A percentile compares a stretch with the other conserved stretches of the same genome.
Evolutionary conservation across 2,113 vertebrate species (phyloP).

Genomic region (Cyprinodon brontotheroides): DNA sequence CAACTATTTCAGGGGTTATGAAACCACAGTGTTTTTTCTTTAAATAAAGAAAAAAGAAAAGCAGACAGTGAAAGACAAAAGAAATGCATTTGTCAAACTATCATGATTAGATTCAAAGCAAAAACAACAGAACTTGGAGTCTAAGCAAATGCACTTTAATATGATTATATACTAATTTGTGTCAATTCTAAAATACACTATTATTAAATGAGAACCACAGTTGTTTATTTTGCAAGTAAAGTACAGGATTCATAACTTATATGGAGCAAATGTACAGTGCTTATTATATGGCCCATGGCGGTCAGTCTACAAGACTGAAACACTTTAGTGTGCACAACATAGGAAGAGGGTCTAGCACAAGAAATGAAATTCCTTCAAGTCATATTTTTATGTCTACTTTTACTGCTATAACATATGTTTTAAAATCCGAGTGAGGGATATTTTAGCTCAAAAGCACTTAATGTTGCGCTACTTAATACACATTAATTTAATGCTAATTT

Average conservation of each 20-base stretch:
- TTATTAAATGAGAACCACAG: not conserved
- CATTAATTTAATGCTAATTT: not conserved
- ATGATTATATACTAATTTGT: not conserved
- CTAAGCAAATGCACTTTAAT: not conserved
- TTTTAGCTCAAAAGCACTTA: too few species aligned
- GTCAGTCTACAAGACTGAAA: constrained; percentile 6
- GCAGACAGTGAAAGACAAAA: not conserved
- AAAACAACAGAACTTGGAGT: not conserved
- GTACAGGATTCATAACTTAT: not conserved
- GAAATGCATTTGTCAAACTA: not conserved
- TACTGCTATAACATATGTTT: not conserved
- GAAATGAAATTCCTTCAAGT: constrained; percentile 8
- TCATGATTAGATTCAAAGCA: not conserved
- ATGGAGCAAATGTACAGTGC: too few species aligned
- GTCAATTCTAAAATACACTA: not conserved
- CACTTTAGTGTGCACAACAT: not conserved
- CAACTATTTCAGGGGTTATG: not conserved
- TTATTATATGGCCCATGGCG: not conserved
- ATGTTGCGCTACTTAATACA: not conserved
- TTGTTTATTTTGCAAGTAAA: constrained; percentile 1
- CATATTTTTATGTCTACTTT: constrained; percentile 3
- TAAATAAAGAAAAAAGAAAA: too few species aligned
- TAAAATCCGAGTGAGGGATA: not conserved
- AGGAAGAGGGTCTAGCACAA: constrained; percentile 3
- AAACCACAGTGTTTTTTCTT: not conserved